Evolutionary conservation across 2,113 vertebrate genomes (phyloP).

Genomic region (Lathamus discolor): DNA sequence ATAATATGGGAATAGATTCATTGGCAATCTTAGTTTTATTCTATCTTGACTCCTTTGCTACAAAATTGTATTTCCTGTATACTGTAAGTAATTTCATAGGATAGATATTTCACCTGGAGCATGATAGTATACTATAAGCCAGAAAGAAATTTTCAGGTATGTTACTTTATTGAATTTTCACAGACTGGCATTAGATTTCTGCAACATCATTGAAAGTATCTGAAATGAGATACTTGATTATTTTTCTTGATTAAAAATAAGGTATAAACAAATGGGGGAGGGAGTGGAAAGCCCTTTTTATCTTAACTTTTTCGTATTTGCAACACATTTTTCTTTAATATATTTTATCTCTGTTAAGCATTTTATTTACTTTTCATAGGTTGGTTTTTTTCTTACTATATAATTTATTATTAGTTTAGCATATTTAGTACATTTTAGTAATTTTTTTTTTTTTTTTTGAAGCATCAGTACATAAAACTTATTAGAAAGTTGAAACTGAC

Average conservation of each 20-base stretch:
- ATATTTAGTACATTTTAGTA: neutral
- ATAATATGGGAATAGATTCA: neutral
- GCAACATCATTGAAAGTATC: neutral
- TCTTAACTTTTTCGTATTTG: neutral
- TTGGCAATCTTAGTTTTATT: neutral
- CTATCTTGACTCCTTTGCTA: neutral
- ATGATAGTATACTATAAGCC: neutral
- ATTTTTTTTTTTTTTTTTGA: neutral
- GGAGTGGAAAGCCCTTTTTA: neutral
- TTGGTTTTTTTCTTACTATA: neutral
- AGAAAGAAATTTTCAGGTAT: neutral
- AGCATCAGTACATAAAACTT: neutral
- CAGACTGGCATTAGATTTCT: neutral
- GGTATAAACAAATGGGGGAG: neutral
- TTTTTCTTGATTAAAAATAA: neutral
- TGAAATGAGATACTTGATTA: neutral
- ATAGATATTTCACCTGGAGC: neutral
- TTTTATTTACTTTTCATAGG: neutral
- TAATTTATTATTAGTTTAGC: neutral
- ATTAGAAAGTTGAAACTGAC: neutral
- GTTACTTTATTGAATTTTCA: neutral
- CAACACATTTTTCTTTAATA: neutral
- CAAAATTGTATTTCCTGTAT: neutral
- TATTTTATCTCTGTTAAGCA: neutral
- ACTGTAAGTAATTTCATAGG: neutral